phyloP scores from a whole-genome alignment of 2,888 invertebrate genomes.

The Zonitis immaculata region DNA sequence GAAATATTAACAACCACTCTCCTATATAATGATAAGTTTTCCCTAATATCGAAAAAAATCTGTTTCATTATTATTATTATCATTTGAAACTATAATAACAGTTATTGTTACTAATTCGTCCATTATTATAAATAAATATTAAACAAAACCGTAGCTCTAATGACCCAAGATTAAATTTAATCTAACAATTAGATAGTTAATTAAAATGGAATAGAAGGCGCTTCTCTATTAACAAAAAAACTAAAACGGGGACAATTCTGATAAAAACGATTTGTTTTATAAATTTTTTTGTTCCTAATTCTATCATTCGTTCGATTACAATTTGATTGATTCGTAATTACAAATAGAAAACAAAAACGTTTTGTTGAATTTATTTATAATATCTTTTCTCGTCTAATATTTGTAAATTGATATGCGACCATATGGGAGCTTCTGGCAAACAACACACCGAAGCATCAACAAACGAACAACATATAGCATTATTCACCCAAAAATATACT shows the following conservation, averaged over 20 bases:
- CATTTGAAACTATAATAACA: not conserved
- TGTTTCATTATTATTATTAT: too few species aligned
- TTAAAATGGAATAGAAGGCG: not conserved
- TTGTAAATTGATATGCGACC: constrained; percentile 18
- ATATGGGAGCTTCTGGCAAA: constrained; percentile 14
- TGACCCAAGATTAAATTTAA: constrained; percentile 12
- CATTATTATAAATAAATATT: constrained; percentile 5
- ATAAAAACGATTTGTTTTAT: too few species aligned
- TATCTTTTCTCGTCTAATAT: too few species aligned
- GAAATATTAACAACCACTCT: not conserved
- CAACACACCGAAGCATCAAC: not conserved
- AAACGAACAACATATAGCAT: too few species aligned
- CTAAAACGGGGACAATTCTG: constrained; percentile 14
- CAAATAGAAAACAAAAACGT: too few species aligned
- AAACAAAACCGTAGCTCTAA: constrained; percentile 3
- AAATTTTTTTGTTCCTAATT: too few species aligned
- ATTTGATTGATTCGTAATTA: too few species aligned
- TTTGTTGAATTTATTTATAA: too few species aligned
- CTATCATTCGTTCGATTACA: too few species aligned
- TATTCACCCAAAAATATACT: not conserved
- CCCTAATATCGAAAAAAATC: too few species aligned
- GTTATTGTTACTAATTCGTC: constrained; percentile 1
- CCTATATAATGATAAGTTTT: not conserved
- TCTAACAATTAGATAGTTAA: too few species aligned
- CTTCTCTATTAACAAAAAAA: too few species aligned